These are phyloP conservation scores for Serilophus lunatus DNA, from an alignment of 2,113 vertebrate genomes.

Conservation along the genomic window DNA sequence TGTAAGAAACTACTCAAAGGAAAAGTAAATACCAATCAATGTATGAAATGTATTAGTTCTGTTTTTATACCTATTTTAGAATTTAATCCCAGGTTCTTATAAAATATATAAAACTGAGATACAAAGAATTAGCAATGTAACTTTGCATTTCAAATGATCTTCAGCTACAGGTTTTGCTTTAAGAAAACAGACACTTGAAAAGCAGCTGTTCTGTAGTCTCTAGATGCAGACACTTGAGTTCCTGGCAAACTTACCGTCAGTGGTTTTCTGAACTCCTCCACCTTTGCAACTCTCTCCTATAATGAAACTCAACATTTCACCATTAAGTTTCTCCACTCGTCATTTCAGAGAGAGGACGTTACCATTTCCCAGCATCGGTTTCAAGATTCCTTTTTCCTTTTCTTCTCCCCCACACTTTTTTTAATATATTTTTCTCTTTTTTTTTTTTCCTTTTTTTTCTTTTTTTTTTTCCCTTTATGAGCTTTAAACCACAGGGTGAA, in stretches of 20 bases:
- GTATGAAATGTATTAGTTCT: slow-evolving; percentile 65
- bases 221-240: slow-evolving; percentile 69
- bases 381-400: slow-evolving; percentile 19
- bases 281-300: slow-evolving; percentile 57
- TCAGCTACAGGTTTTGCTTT: slow-evolving; percentile 77
- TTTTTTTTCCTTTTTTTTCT: too few species aligned
- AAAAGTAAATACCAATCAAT: slow-evolving; percentile 57
- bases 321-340: slow-evolving; percentile 57
- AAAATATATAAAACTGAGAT: slow-evolving; percentile 85
- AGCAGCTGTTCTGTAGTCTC: slow-evolving; percentile 73
- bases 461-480: slow-evolving; percentile 57
- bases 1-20: slow-evolving; percentile 57
- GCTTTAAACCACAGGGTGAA: slow-evolving; percentile 84
- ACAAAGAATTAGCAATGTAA: slow-evolving; percentile 77
- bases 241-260: slow-evolving; percentile 69
- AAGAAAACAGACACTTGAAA: slow-evolving; percentile 75
- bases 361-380: slow-evolving; percentile 37
- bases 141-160: slow-evolving; percentile 79
- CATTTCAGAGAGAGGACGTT: slow-evolving; percentile 64
- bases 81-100: slow-evolving; percentile 79
- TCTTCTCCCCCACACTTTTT: neutral
- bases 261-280: slow-evolving; percentile 64
- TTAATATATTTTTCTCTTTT: rapidly evolving
- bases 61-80: slow-evolving; percentile 72
- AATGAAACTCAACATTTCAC: slow-evolving; percentile 64